Percentiles rank a stretch among this genome's conserved stretches.
Evolutionary conservation across 2,113 vertebrate species (phyloP).

Genomic region (human (Homo sapiens)): DNA sequence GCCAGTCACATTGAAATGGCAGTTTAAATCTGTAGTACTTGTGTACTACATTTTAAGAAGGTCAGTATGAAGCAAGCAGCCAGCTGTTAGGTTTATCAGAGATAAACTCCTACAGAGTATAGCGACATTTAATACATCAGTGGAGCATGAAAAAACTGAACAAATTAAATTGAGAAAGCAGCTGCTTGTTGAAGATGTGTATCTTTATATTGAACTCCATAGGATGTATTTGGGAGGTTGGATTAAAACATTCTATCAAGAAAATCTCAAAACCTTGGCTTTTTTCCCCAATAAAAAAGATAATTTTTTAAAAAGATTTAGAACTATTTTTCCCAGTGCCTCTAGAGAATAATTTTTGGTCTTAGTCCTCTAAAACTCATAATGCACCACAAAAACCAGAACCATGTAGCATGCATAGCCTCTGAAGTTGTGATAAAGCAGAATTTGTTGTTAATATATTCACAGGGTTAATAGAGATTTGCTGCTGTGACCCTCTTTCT

Average conservation of each 20-base stretch:
- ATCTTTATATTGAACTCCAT: slow-evolving; percentile 94
- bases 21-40: slow-evolving; percentile 79
- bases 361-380: slow-evolving; percentile 46
- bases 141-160: slow-evolving; percentile 95
- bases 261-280: slow-evolving; percentile 75
- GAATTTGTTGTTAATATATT: slow-evolving; percentile 34
- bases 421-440: slow-evolving; percentile 1
- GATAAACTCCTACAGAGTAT: slow-evolving; percentile 92
- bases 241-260: slow-evolving; percentile 81
- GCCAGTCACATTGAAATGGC: slow-evolving; percentile 80
- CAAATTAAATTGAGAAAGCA: slow-evolving; percentile 95
- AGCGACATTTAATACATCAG: slow-evolving; percentile 95
- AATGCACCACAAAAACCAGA: slow-evolving; percentile 43
- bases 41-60: slow-evolving; percentile 85
- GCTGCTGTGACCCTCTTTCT: neutral
- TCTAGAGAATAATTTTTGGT: slow-evolving; percentile 52
- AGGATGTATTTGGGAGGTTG: slow-evolving; percentile 66
- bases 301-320: slow-evolving; percentile 65
- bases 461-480: slow-evolving; percentile 27
- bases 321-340: slow-evolving; percentile 41
- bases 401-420: neutral
- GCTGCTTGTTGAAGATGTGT: slow-evolving; percentile 93
- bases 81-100: slow-evolving; percentile 94
- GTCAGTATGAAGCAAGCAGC: slow-evolving; percentile 90
- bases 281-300: slow-evolving; percentile 70